A percentile compares a stretch with the other conserved stretches of the same genome.
These are phyloP conservation scores for Myotis daubentonii DNA, from an alignment of 2,797 vertebrate genomes.

Conservation along the genomic window DNA sequence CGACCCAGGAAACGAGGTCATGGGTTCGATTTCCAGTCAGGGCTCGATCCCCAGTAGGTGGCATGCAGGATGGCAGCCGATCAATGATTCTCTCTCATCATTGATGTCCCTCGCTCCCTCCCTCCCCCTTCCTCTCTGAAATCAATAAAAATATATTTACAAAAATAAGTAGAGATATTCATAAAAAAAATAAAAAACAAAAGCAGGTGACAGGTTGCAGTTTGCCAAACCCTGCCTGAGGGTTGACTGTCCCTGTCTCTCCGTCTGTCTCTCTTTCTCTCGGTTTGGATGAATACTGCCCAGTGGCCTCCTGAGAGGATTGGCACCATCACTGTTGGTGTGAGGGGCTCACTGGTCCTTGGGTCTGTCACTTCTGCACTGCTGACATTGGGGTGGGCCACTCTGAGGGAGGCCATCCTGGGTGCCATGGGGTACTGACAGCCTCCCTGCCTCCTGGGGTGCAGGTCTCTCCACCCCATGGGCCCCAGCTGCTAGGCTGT, in stretches of 20 bases:
- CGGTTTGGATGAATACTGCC: accelerated
- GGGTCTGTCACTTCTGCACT: not conserved
- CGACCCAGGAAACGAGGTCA: too few relatives aligned
- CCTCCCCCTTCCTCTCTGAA: too few relatives aligned
- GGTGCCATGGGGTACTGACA: not conserved
- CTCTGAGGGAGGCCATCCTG: not conserved
- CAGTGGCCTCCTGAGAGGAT: not conserved
- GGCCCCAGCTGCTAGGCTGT: not conserved
- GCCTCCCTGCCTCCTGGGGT: not conserved
- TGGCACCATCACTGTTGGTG: accelerated
- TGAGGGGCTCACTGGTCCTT: too few relatives aligned
- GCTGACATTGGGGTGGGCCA: not conserved
- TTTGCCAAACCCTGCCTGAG: not conserved
- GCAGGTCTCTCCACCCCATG: not conserved
- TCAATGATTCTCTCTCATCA: too few relatives aligned
- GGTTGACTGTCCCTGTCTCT: not conserved
- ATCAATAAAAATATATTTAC: not conserved
- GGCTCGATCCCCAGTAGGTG: too few relatives aligned
- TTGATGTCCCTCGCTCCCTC: too few relatives aligned
- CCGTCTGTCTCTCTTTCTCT: not conserved
- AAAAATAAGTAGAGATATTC: not conserved
- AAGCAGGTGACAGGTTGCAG: not conserved
- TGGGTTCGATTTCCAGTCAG: too few relatives aligned
- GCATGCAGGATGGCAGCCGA: too few relatives aligned
- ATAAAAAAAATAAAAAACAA: too few relatives aligned